Conservation (phyloP, 2,888 invertebrate genomes). For the Pycnomerus fuliginosus region DNA sequence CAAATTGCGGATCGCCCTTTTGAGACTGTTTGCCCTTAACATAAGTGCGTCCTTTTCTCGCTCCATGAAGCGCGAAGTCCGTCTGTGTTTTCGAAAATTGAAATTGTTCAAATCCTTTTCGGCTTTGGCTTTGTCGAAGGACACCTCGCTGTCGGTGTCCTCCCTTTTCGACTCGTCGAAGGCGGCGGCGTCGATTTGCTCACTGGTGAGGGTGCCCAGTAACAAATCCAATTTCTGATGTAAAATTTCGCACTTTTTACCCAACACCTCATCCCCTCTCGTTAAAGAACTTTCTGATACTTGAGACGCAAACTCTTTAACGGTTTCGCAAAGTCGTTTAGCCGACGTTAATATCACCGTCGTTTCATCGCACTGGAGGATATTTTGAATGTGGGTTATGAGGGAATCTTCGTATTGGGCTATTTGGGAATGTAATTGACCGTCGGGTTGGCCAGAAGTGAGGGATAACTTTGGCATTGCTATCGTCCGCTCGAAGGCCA, state of each 20-base stretch:
- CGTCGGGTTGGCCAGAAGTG: conserved; percentile 55
- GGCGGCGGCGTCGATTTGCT: conserved; percentile 54
- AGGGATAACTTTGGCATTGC: conserved; percentile 58
- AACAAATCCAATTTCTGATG: conserved; percentile 75
- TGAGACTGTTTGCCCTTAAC: conserved; percentile 76
- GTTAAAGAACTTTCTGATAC: conserved; percentile 60
- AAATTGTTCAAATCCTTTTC: conserved; percentile 53
- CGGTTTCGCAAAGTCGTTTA: conserved; percentile 73
- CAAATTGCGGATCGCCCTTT: conserved; percentile 76
- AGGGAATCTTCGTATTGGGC: conserved; percentile 77
- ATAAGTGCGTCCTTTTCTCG: conserved; percentile 60
- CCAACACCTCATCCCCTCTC: conserved; percentile 62
- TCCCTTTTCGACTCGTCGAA: conserved; percentile 38
- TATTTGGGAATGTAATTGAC: conserved; percentile 57
- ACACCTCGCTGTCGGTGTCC: conserved; percentile 50
- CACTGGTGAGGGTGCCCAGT: conserved; percentile 70
- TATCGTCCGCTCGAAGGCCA: conserved; percentile 83
- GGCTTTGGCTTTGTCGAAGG: conserved; percentile 49
- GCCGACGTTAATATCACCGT: conserved; percentile 70
- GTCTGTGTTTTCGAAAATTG: conserved; percentile 50
- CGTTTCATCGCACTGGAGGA: conserved; percentile 80
- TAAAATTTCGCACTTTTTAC: conserved; percentile 69
- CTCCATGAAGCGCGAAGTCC: conserved; percentile 53
- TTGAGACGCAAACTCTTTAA: conserved; percentile 71
- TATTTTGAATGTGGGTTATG: conserved; percentile 79